phyloP scores from a whole-genome alignment of 2,888 invertebrate genomes.

The Protonemura montana region DNA sequence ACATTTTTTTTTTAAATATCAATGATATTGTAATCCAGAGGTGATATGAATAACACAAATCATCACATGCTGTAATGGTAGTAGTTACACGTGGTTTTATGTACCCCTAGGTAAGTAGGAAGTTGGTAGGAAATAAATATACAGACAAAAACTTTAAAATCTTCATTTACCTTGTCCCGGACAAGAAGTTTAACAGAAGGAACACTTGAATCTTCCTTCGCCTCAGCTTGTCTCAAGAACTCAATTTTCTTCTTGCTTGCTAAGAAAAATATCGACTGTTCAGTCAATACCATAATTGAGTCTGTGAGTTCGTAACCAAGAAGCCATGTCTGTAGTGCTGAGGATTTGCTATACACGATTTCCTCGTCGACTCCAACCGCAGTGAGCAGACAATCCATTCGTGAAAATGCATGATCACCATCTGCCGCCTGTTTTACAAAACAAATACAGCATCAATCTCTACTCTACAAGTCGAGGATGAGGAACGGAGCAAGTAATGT shows the following conservation, averaged over 20 bases:
- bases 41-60: too few relatives aligned
- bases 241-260: slow-evolving; percentile 99
- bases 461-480: neutral
- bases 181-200: slow-evolving; percentile 86
- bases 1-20: too few relatives aligned
- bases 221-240: slow-evolving; percentile 89
- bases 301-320: slow-evolving; percentile 97
- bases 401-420: slow-evolving; percentile 78
- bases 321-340: slow-evolving; percentile 93
- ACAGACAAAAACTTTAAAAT: slow-evolving; percentile 40
- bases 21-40: too few relatives aligned
- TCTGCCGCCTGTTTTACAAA: slow-evolving; percentile 62
- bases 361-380: slow-evolving; percentile 95
- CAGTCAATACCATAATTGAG: slow-evolving; percentile 90
- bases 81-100: too few relatives aligned
- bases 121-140: too few relatives aligned
- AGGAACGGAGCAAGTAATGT: too few relatives aligned
- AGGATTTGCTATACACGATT: slow-evolving; percentile 95
- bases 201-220: slow-evolving; percentile 81
- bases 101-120: too few relatives aligned
- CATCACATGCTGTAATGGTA: too few relatives aligned
- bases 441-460: neutral
- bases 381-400: slow-evolving; percentile 89
- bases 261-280: slow-evolving; percentile 85
- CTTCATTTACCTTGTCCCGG: slow-evolving; percentile 79